Evolutionary conservation across 2,797 vertebrate species (phyloP).

Genomic region (Oreortyx pictus): DNA sequence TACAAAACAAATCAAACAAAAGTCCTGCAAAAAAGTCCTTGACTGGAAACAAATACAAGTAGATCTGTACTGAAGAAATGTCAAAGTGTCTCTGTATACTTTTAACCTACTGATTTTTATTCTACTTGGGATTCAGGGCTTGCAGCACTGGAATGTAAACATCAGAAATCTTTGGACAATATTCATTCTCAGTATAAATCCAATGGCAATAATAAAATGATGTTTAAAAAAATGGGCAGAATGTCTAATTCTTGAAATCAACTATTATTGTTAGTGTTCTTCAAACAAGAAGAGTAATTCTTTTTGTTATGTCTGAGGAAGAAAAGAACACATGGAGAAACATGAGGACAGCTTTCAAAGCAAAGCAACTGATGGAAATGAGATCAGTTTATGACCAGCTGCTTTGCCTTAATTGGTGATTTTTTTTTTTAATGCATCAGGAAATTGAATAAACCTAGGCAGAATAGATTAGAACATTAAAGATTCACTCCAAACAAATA

Average conservation of each 20-base stretch:
- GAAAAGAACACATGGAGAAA: conserved; percentile 37
- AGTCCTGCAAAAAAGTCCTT: not conserved
- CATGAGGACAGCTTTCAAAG: conserved; percentile 33
- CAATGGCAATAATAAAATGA: not conserved
- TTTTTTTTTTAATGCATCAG: conserved; percentile 10
- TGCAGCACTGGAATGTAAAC: not conserved
- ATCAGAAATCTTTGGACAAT: not conserved
- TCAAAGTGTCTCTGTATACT: not conserved
- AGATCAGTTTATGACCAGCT: conserved; percentile 55
- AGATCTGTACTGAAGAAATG: not conserved
- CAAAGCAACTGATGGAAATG: conserved; percentile 35
- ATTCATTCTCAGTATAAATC: not conserved
- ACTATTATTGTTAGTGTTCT: not conserved
- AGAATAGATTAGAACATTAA: not conserved
- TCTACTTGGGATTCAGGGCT: not conserved
- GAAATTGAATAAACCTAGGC: conserved; percentile 39
- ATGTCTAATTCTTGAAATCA: not conserved
- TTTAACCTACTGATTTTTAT: not conserved
- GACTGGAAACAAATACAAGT: not conserved
- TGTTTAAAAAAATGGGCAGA: not conserved
- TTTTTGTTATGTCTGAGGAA: conserved; percentile 56
- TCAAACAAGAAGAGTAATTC: conserved; percentile 20
- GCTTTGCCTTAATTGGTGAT: conserved; percentile 54
- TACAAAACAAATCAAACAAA: not conserved
- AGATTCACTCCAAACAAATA: conserved; percentile 1